Conservation (phyloP, 1,140 invertebrate species). For the Drosophila trapezifrons region DNA sequence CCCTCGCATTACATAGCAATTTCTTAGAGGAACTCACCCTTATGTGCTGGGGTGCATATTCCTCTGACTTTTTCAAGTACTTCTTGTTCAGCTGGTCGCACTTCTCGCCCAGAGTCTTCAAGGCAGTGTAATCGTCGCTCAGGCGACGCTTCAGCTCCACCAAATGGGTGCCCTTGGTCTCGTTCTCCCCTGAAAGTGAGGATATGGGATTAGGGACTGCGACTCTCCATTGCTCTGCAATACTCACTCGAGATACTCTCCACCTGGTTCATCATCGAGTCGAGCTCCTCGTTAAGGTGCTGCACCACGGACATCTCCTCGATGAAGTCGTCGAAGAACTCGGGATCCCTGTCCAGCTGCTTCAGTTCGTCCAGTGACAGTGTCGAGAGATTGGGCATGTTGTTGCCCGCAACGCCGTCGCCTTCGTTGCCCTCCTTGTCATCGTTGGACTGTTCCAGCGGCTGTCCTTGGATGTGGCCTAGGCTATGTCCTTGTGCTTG, state of each 20-base stretch:
- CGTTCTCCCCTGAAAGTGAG: conserved; percentile 86
- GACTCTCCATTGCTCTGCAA: not conserved
- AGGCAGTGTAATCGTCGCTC: conserved; percentile 87
- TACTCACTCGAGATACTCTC: conserved; percentile 88
- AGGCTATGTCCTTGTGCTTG: conserved; percentile 12
- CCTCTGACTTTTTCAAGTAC: conserved; percentile 89
- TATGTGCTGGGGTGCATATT: conserved; percentile 90
- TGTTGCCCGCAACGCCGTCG: conserved; percentile 27
- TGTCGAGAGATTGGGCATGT: conserved; percentile 88
- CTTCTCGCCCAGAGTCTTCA: conserved; percentile 88
- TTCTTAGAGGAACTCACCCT: conserved; percentile 85
- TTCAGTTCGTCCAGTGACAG: conserved; percentile 89
- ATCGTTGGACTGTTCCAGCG: conserved; percentile 39
- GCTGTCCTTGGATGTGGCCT: conserved; percentile 5
- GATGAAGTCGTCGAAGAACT: conserved; percentile 89
- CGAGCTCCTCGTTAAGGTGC: conserved; percentile 88
- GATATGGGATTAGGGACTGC: not conserved
- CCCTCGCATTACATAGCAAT: not conserved
- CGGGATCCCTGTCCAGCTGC: conserved; percentile 87
- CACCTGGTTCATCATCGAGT: conserved; percentile 89
- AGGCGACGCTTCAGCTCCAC: conserved; percentile 87
- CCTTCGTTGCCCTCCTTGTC: conserved; percentile 43
- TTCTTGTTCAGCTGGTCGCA: conserved; percentile 88
- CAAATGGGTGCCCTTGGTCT: conserved; percentile 88
- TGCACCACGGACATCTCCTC: conserved; percentile 88